These are phyloP conservation scores for Pristionchus pacificus DNA, from an alignment of 1,140 invertebrate species.

Conservation along the genomic window DNA sequence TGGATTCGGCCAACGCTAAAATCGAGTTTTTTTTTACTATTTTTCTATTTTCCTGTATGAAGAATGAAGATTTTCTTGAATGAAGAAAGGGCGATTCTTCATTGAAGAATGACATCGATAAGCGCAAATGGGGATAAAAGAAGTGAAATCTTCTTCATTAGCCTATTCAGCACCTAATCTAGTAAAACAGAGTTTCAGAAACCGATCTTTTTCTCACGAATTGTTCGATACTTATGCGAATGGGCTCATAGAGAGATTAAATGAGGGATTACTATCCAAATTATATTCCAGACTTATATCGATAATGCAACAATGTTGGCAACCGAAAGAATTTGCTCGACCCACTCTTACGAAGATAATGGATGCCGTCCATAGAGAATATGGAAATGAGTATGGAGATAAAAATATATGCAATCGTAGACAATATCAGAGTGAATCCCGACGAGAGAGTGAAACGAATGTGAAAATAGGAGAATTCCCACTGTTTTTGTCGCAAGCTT, in stretches of 20 bases:
- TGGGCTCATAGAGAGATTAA: too few species aligned
- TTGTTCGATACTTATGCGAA: slow-evolving; percentile 10
- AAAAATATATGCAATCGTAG: too few species aligned
- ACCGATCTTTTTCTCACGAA: slow-evolving; percentile 4
- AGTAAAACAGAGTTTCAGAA: not conserved
- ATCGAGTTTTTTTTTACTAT: too few species aligned
- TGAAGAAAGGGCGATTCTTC: too few species aligned
- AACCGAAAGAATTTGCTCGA: slow-evolving; percentile 11
- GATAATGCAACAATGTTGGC: slow-evolving; percentile 31
- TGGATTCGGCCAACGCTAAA: too few species aligned
- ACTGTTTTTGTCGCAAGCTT: too few species aligned
- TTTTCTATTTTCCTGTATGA: too few species aligned
- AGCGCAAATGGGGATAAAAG: not conserved
- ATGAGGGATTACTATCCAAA: not conserved
- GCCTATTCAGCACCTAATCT: slow-evolving; percentile 6
- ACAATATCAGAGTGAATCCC: not conserved
- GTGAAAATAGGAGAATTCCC: too few species aligned
- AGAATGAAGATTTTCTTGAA: too few species aligned
- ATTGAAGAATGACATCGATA: too few species aligned
- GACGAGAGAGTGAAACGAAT: not conserved
- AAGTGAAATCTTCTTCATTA: not conserved
- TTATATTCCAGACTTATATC: slow-evolving; percentile 19
- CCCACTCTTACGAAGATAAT: slow-evolving; percentile 19
- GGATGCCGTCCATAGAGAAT: slow-evolving; percentile 26
- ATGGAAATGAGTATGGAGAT: slow-evolving; percentile 21